Base-by-base conservation (phyloP, 1,140 invertebrate species). In the Drosophila pseudoobscura region DNA sequence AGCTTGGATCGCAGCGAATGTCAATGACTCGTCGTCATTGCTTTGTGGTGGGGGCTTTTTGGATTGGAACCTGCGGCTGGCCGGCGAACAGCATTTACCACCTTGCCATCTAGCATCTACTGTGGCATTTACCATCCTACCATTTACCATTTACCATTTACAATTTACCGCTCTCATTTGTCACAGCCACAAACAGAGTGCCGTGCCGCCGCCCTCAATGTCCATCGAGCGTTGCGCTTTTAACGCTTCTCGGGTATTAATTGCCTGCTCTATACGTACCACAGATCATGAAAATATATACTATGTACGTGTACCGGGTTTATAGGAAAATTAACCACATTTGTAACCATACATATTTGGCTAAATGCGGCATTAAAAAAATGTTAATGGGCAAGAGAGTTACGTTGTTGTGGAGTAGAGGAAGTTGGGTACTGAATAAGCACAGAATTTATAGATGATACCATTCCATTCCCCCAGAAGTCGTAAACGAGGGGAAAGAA, bases 181-280 rank as follows among this genome's bases (percentile, higher is more conserved):
- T 84, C 80, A 35, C 49, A 60, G 35, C 66, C 47, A 53, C 56
- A 47, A 78, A 69, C 70, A 68, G 61, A 58, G 55, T 54, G 41
- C 46, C 41, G 47, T 31, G 57, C 45, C 46, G 78, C 66, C 80
- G 80, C 78, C 82, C 80, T 87, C 80, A 68, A 87, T 85, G 83
- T 61, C 78, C 80, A 87, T 39, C 39, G 44, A 85, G 80, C 80
- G 82, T 85, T 85, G 82, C 77, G 75, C 46, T 80, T 82, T 82
- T 66, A 78, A 66, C 78, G 77, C 78, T 80, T 68, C 65, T 87
- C 63, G 54, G 55, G 66, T 85, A 85, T 85, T 87, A 80, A 87
- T 80, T 87, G 78, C 52, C 68, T 26, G 60, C 46, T 13, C 35
- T 35, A 26, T 26, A 26, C 24, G 24, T 26, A 39, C 35, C 31